These are phyloP conservation scores for Excalfactoria chinensis DNA, from an alignment of 2,113 vertebrate species.

Conservation along the genomic window DNA sequence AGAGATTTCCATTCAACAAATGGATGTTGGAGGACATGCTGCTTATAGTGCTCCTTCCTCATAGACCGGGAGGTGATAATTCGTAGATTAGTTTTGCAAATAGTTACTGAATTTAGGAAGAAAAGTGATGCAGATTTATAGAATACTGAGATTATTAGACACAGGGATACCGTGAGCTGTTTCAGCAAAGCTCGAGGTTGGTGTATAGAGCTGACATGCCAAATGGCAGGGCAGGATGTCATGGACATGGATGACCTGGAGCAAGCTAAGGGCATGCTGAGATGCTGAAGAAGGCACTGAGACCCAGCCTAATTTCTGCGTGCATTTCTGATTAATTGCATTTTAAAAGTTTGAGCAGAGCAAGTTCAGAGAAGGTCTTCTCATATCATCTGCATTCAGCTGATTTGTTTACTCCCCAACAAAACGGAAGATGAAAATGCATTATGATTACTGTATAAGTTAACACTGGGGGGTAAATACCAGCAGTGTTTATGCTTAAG, in stretches of 20 bases:
- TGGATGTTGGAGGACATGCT: slow-evolving; percentile 5
- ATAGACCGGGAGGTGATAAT: slow-evolving; percentile 3
- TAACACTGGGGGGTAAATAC: slow-evolving; percentile 19
- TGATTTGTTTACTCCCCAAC: slow-evolving; percentile 12
- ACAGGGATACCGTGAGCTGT: neutral
- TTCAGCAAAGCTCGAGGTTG: neutral
- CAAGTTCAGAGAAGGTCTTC: slow-evolving; percentile 10
- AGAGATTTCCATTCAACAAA: neutral
- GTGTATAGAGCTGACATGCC: neutral
- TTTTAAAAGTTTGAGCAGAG: neutral
- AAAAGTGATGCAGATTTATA: slow-evolving; percentile 14
- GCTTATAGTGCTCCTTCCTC: neutral
- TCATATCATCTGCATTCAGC: neutral
- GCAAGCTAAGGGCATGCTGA: neutral
- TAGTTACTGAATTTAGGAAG: slow-evolving; percentile 22
- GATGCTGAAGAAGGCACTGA: neutral
- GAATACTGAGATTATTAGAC: neutral
- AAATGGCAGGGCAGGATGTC: neutral
- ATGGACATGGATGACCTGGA: neutral
- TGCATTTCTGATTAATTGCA: neutral
- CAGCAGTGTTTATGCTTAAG: slow-evolving; percentile 26
- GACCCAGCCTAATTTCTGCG: neutral
- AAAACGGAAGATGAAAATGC: slow-evolving; percentile 24
- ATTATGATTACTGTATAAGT: slow-evolving; percentile 40
- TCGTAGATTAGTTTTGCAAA: slow-evolving; percentile 16